Conservation (phyloP, 2,888 invertebrate species). For the Heliconius charithonia region DNA sequence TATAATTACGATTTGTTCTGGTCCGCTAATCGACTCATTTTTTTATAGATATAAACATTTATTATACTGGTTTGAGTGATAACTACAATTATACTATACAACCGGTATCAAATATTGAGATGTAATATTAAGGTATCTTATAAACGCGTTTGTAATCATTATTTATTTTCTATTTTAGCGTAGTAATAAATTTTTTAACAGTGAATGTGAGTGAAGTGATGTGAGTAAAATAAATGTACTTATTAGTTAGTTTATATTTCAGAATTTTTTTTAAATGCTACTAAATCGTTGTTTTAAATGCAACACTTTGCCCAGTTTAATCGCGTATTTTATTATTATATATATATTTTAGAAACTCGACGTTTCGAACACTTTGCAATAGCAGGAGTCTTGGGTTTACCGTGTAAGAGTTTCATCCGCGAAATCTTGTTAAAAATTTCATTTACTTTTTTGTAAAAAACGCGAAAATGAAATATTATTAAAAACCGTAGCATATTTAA, state of each 20-base stretch:
- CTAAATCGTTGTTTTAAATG: too few species aligned
- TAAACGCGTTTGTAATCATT: background rate
- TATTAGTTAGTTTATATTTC: too few species aligned
- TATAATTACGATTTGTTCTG: conserved; percentile 45
- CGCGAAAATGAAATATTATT: too few species aligned
- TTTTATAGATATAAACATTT: conserved; percentile 1
- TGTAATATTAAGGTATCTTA: background rate
- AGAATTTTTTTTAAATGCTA: too few species aligned
- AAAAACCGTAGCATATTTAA: background rate
- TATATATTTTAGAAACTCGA: too few species aligned
- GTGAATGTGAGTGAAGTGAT: background rate
- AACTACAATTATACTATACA: conserved; percentile 1
- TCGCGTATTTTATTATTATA: too few species aligned
- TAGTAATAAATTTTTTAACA: background rate
- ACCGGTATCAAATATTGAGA: background rate
- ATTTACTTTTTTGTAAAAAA: too few species aligned
- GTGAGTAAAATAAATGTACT: background rate
- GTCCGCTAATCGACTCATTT: conserved; percentile 42
- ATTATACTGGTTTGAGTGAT: conserved; percentile 6
- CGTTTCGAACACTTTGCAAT: too few species aligned
- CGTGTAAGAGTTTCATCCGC: too few species aligned
- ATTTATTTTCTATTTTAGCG: background rate
- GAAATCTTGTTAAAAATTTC: too few species aligned
- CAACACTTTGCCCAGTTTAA: too few species aligned
- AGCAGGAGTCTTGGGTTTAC: too few species aligned